phyloP scores from a whole-genome alignment of 1,140 invertebrate species.

The Conus ventricosus region DNA sequence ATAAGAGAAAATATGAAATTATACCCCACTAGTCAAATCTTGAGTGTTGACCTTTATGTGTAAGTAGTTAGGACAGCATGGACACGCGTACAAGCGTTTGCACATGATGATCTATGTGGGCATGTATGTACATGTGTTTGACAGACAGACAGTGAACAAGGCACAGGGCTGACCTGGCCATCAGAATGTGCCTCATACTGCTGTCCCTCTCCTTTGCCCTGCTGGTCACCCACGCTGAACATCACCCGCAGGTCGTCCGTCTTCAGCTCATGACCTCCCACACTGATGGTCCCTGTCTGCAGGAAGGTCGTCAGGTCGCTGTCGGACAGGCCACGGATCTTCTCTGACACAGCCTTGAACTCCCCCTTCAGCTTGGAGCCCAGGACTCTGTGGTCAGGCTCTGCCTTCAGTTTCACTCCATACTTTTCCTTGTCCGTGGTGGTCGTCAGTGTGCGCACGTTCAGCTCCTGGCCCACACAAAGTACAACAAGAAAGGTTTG shows the following conservation, averaged over 20 bases:
- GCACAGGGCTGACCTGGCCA: constrained; percentile 80
- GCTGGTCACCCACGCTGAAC: constrained; percentile 81
- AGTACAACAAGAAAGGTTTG: neutral
- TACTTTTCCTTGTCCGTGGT: constrained; percentile 95
- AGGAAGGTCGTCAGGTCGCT: constrained; percentile 87
- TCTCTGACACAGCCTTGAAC: constrained; percentile 90
- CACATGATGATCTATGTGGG: no score
- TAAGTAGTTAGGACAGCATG: no score
- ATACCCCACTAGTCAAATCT: neutral
- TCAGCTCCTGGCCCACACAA: constrained; percentile 83
- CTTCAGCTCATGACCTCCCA: constrained; percentile 80
- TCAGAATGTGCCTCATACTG: constrained; percentile 93
- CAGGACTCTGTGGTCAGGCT: constrained; percentile 88
- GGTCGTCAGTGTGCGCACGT: constrained; percentile 90
- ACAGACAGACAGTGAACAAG: neutral
- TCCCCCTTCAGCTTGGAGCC: constrained; percentile 77
- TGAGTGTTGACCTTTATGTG: neutral
- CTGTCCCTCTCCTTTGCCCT: constrained; percentile 76
- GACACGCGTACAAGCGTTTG: no score
- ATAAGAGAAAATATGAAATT: neutral
- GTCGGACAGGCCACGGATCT: constrained; percentile 88
- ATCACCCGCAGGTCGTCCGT: constrained; percentile 90
- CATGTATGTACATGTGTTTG: no score
- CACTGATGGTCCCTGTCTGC: constrained; percentile 80
- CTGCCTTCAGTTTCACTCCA: constrained; percentile 93